Evolutionary conservation across 2,797 vertebrate genomes (phyloP), one percentile per base, ranked within the genome.

Genomic region (Alcedo atthis): DNA sequence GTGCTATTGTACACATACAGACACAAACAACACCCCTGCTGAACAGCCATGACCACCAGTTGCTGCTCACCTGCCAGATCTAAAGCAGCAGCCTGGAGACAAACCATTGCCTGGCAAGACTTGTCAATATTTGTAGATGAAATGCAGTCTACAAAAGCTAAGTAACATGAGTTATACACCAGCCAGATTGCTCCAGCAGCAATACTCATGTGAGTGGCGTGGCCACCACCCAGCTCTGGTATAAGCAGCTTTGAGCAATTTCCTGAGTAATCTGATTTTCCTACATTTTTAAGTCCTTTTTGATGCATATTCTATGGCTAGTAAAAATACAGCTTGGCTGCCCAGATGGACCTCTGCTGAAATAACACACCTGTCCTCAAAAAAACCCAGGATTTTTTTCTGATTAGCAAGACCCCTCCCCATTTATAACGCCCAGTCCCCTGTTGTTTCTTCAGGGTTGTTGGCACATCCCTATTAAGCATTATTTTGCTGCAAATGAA

Each of bases 201-300:
- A 81, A 75, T 67, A 54, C 32, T 87, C 19, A 0, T 55, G 59
- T 42, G 58, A 83, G 68, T 74, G 62, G 69, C 40, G 30, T 66
- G 57, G 68, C 69, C 30, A 35, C 79, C 69, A 90, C 81, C n/a
- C 77, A 69, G 57, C 46, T 69, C 84, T 87, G 45, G 54, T 79
- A 55, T 54, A 75, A 87, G 48, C 28, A 88, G 81, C 79, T 90
- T 81, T 73, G 77, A 84, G 74, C 77, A 57, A 73, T 91, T 85
- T 86, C 87, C 77, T 89, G 69, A 67, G 66, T 93, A 87, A 71
- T 87, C 78, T 5, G 4, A 84, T 92, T 95, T 91, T 58, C 40
- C 67, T 85, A 73, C 78, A 87, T 73, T 67, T 87, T 91, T 91
- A 89, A 83, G 62, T 73, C 81, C 77, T 90, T 79, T 88, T 89